Evolutionary conservation across 2,888 invertebrate genomes (phyloP), one percentile per base, ranked within the genome.

Genomic region (Onthophagus sagittarius): DNA sequence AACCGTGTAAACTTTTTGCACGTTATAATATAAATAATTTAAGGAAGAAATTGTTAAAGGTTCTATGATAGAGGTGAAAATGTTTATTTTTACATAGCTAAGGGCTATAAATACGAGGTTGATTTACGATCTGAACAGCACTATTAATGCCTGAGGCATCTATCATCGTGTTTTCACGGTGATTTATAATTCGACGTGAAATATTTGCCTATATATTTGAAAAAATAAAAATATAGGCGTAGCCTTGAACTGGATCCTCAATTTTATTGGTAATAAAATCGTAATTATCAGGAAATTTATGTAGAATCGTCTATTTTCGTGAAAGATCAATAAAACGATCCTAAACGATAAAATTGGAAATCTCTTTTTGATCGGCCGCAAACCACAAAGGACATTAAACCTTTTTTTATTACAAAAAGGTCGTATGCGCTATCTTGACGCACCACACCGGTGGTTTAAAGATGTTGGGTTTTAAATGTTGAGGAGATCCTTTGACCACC

Each of bases 341-440:
- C 23, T 4, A 53, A 53, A 1, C 23, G 39, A 53, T 53, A 53
- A 53, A 53, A 53, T 9, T 9, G 5, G 39, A 2, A 11, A 53
- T 53, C 9, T 23, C 23, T 23, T 23, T 23, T 23, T 23, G 23
- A 23, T 23, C 11, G 39, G 5, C 39, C 39, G 75, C 77, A 77
- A 77, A 78, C 78, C 78, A 76, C 64, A 73, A 72, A 74, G 76
- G 78, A 81, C 80, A 80, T 81, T 80, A 80, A 76, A 75, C 72
- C 72, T 63, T 69, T 74, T 74, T 69, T 74, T 15, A 69, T 53
- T 71, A 73, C 63, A 65, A 70, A 71, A 23, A 23, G 23, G 23
- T 23, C 67, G 67, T 31, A 67, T 39, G 67, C 31, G 31, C 15
- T 31, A 32, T 67, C 32, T 31, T 5, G 23, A 23, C 15, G 23